Base-by-base conservation (phyloP, 1,140 invertebrate genomes). In the Vanessa tameamea region DNA sequence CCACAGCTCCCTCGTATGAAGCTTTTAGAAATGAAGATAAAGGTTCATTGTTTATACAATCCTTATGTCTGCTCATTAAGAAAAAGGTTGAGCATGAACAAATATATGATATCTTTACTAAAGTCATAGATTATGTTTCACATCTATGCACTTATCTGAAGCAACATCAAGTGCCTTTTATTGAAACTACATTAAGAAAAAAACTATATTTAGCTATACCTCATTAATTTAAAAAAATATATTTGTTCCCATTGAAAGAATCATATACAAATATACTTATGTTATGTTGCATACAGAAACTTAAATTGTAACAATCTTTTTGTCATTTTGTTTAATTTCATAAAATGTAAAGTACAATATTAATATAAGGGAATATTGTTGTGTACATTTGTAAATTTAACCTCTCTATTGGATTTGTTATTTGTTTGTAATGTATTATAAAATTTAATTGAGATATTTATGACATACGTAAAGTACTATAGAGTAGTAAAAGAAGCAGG, bases 1-100 rank as follows among this genome's bases (percentile, higher is more conserved):
- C 91, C 5, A 92, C 90, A 67, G 84, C 87, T 64, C 88, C 91
- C 15, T 85, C 88, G 61, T 86, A 87, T 82, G 86, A 89, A 72
- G 86, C 91, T 15, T 92, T 77, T 59, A 90, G 91, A 74, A 66
- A 84, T 83, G 80, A 82, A 57, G 69, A 77, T 37, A 73, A 75
- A 53, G 91, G 91, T 1, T 87, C 89, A 20, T 68, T 92, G 59
- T 92, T 92, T 67, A 92, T 92, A 69, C 89, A 91, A 78, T 75
- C 80, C 26, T 73, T 92, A 31, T 92, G 90, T 75, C 64, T 75
- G 12, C 65, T 77, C 7, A 78, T 92, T 48, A 64, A 78, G 16
- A 76, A 83, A 64, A 78, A 69, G 55, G 83, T 76, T 16, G 78
- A 74, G 37, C 69, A 78, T 48, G 86, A 89, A 63, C 85, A 89